phyloP scores from a whole-genome alignment of 2,888 invertebrate species.

The Petrophora chlorosata region DNA sequence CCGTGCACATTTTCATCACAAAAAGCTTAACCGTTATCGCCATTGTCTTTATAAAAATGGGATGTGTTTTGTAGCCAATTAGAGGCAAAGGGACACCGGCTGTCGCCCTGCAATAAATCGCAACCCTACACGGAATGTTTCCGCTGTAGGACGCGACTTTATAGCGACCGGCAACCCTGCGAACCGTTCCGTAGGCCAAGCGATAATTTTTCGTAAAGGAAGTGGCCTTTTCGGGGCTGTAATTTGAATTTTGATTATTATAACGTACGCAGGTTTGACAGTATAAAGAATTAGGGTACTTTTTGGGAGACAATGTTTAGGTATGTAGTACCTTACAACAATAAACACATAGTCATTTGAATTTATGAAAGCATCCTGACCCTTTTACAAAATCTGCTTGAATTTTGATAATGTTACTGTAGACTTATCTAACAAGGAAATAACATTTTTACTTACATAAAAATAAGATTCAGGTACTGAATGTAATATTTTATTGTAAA shows the following conservation, averaged over 20 bases:
- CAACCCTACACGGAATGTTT: slow-evolving; percentile 74
- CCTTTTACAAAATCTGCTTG: too few relatives aligned
- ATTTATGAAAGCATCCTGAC: too few relatives aligned
- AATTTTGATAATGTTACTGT: too few relatives aligned
- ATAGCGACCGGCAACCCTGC: too few relatives aligned
- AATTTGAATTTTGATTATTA: slow-evolving; percentile 28
- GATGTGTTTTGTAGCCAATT: slow-evolving; percentile 81
- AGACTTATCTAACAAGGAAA: too few relatives aligned
- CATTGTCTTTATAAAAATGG: slow-evolving; percentile 66
- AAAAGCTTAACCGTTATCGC: slow-evolving; percentile 59
- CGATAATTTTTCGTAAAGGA: slow-evolving; percentile 35
- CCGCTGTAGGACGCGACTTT: slow-evolving; percentile 51
- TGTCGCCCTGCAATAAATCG: slow-evolving; percentile 78
- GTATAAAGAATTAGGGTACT: slow-evolving; percentile 10
- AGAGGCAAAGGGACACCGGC: slow-evolving; percentile 74
- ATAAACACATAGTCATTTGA: too few relatives aligned
- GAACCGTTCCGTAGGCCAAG: slow-evolving; percentile 24
- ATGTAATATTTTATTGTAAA: too few relatives aligned
- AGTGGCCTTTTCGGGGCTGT: slow-evolving; percentile 28
- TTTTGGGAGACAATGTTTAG: too few relatives aligned
- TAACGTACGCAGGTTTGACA: slow-evolving; percentile 11
- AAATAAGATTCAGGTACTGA: too few relatives aligned
- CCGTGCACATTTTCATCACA: slow-evolving; percentile 36
- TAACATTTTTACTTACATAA: too few relatives aligned
- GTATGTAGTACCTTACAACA: too few relatives aligned